Evolutionary conservation across 1,140 invertebrate genomes (phyloP).

Genomic region (Druon quercuslanigerum): DNA sequence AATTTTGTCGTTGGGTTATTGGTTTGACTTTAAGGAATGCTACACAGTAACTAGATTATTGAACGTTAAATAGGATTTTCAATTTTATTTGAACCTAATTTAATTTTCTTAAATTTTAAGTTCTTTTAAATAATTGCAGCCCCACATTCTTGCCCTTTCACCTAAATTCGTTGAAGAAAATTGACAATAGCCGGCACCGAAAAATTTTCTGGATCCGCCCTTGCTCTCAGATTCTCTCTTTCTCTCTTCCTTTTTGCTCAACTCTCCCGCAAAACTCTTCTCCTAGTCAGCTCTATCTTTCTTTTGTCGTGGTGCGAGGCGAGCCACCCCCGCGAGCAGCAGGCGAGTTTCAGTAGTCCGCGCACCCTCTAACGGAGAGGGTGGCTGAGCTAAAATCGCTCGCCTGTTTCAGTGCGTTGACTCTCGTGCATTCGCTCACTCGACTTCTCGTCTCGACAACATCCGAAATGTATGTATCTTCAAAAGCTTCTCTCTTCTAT

Average conservation of each 20-base stretch:
- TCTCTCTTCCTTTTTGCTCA: constrained; percentile 20
- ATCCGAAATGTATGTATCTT: constrained; percentile 35
- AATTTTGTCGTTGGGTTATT: too few species aligned
- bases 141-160: too few species aligned
- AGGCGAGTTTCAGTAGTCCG: constrained; percentile 68
- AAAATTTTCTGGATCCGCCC: neutral
- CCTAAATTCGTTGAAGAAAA: too few species aligned
- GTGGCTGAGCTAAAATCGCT: constrained; percentile 49
- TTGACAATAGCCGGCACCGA: too few species aligned
- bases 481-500: constrained; percentile 11
- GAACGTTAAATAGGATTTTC: too few species aligned
- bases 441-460: constrained; percentile 42
- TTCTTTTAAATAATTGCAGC: too few species aligned
- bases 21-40: too few species aligned
- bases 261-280: neutral
- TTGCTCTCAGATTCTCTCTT: constrained; percentile 20
- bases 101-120: too few species aligned
- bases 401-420: too few species aligned
- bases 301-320: constrained; percentile 36
- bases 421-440: too few species aligned
- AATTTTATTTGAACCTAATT: too few species aligned
- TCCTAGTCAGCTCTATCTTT: constrained; percentile 39
- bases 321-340: constrained; percentile 67
- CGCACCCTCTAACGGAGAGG: constrained; percentile 71
- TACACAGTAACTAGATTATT: too few species aligned